Percentiles rank a stretch among this genome's conserved stretches.
These are phyloP conservation scores for Redunca redunca DNA, from an alignment of 2,113 vertebrate genomes.

Conservation along the genomic window DNA sequence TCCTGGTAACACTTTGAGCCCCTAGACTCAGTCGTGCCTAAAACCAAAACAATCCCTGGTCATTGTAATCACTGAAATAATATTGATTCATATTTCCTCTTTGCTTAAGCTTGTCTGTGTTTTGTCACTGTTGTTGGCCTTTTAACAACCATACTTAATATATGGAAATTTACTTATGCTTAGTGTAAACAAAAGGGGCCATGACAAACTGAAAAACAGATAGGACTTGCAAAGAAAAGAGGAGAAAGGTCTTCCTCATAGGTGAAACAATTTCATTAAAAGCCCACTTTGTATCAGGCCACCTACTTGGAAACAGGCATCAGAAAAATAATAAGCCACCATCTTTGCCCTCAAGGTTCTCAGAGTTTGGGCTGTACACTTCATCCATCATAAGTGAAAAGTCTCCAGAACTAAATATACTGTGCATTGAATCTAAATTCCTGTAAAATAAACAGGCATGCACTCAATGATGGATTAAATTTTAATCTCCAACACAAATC, in stretches of 20 bases:
- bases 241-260: neutral
- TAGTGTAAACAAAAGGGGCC: neutral
- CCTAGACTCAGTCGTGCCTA: neutral
- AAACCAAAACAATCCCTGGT: neutral
- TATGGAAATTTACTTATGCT: neutral
- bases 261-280: neutral
- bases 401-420: neutral
- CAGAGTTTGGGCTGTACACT: neutral
- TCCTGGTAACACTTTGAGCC: neutral
- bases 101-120: neutral
- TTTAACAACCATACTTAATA: neutral
- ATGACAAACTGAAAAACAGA: neutral
- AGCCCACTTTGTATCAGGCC: neutral
- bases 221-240: neutral
- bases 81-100: neutral
- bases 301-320: neutral
- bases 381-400: neutral
- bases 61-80: neutral
- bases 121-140: neutral
- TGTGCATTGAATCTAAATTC: neutral
- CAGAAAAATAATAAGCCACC: neutral
- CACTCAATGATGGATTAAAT: slow-evolving; percentile 25
- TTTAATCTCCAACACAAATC: neutral
- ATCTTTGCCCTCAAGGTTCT: neutral
- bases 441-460: neutral